Evolutionary conservation across 2,113 vertebrate species (phyloP), one percentile per base, ranked within the genome.

Genomic region (Siniperca knerii): DNA sequence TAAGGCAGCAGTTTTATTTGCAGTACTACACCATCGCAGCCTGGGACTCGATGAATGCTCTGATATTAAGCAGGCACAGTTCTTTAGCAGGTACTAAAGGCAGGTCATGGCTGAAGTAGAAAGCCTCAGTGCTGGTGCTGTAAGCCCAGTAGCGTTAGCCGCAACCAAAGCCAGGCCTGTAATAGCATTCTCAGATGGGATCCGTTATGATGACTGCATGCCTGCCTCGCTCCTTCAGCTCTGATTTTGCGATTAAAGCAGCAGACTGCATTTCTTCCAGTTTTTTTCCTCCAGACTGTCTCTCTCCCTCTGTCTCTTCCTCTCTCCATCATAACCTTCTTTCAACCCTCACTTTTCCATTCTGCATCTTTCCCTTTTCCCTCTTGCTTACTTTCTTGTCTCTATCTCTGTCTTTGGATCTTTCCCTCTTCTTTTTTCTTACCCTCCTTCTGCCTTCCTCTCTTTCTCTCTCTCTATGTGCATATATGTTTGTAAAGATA

Each of bases 141-240:
- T 87, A 79, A 87, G 86, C 85, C 81, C 92, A 52, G 87, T 90
- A 91, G 90, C 81, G 5, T 79, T 76, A 77, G 77, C 83, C 64
- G n/a, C 77, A 83, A 67, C 87, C 78, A 65, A 54, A 88, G 89
- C 86, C 92, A 90, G 90, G 82, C 90, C 88, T 88, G 60, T 92
- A 90, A 93, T 93, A 82, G 91, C 87, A 91, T 94, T 94, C 93
- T 94, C 93, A 93, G 88, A 94, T 90, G 92, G 90, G 86, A 92
- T 91, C 89, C 52, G 86, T 88, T 85, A 78, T 81, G 87, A 92
- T 75, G 90, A 89, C 90, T 93, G 82, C 92, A 90, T 87, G 90
- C 79, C 83, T 88, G 84, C 90, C 85, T 89, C 25, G 69, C 82
- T 91, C 80, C 83, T 91, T 89, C 87, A 89, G 81, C 86, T 93